Conservation (phyloP, 2,888 invertebrate species). For the Rutpela maculata region DNA sequence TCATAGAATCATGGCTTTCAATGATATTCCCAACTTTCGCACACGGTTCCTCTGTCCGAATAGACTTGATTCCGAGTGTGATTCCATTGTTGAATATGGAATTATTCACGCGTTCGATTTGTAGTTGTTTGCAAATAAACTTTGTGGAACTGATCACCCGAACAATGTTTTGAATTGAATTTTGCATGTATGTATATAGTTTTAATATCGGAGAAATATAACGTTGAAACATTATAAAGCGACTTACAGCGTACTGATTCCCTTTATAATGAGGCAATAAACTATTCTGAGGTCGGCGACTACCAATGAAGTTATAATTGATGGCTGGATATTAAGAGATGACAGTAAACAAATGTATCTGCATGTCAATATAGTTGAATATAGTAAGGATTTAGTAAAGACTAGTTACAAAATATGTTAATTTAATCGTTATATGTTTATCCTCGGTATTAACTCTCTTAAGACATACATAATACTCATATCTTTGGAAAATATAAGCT, state of each 20-base stretch:
- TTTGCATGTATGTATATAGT: background rate
- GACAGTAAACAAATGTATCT: constrained; percentile 26
- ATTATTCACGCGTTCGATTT: background rate
- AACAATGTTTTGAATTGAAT: background rate
- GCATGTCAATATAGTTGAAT: constrained; percentile 15
- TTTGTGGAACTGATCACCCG: background rate
- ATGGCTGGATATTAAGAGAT: constrained; percentile 22
- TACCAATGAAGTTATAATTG: constrained; percentile 18
- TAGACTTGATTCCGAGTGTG: background rate
- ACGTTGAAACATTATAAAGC: background rate
- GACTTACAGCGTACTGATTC: background rate
- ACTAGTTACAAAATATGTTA: constrained; percentile 22
- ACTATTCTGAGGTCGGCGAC: background rate
- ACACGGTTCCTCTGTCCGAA: background rate
- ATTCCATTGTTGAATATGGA: background rate
- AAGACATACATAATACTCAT: background rate
- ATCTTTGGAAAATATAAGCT: no score
- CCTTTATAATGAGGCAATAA: background rate
- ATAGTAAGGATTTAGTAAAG: constrained; percentile 10
- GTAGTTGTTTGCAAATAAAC: constrained; percentile 2
- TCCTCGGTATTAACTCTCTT: background rate
- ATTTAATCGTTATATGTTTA: constrained; percentile 23
- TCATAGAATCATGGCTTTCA: no score
- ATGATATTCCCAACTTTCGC: background rate
- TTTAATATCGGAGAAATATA: background rate